phyloP scores from a whole-genome alignment of 2,113 vertebrate genomes.

The Dinomys branickii region DNA sequence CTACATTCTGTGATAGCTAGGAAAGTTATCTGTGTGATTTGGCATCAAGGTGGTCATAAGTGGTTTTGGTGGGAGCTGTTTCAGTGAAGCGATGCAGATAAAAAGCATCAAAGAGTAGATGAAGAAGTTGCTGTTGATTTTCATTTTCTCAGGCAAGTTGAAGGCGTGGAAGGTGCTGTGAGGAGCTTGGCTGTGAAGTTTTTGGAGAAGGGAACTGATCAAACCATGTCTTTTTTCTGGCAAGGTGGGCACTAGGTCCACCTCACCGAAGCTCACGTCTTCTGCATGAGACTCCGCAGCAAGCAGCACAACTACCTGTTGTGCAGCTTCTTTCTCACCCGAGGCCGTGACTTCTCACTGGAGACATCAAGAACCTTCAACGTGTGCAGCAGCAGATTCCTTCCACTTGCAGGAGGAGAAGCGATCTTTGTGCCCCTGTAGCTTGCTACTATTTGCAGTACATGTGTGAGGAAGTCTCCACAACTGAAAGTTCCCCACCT shows the following conservation, averaged over 20 bases:
- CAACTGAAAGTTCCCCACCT: neutral
- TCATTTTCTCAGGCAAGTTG: neutral
- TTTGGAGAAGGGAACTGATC: neutral
- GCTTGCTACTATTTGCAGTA: neutral
- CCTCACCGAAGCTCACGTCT: neutral
- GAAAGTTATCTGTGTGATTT: neutral
- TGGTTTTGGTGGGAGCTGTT: neutral
- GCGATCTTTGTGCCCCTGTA: neutral
- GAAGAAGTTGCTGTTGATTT: neutral
- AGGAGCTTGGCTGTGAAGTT: neutral
- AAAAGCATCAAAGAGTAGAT: neutral
- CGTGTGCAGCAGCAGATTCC: too few species aligned
- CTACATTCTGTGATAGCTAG: neutral
- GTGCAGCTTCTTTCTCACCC: accelerated
- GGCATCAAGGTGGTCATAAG: neutral
- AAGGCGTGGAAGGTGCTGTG: neutral
- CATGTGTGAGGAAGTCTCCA: neutral
- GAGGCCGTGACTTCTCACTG: neutral
- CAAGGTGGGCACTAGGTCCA: neutral
- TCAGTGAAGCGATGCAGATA: neutral
- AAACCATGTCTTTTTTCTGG: neutral
- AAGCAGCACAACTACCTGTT: neutral
- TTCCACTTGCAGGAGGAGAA: neutral
- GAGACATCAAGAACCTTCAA: neutral
- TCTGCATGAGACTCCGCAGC: neutral